Percentiles rank a stretch among this genome's conserved stretches.
Evolutionary conservation across 2,888 invertebrate species (phyloP).

Genomic region (Caenorhabditis zanzibari): DNA sequence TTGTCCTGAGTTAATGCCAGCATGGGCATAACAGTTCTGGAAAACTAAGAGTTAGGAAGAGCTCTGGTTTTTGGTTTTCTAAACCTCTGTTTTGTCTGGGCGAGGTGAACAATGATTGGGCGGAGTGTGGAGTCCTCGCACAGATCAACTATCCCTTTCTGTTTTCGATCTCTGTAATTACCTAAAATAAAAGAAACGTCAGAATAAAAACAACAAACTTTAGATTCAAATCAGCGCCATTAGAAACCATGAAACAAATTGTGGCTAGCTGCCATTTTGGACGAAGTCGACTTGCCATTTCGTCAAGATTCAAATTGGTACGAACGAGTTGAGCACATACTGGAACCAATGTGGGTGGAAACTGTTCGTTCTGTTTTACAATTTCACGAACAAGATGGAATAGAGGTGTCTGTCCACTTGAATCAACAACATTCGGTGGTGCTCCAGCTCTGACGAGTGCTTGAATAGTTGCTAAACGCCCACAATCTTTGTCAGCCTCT

Average conservation of each 20-base stretch:
- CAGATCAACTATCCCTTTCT: conserved; percentile 56
- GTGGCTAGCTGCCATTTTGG: conserved; percentile 74
- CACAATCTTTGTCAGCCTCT: conserved; percentile 66
- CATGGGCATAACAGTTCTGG: conserved; percentile 68
- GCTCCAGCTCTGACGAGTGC: conserved; percentile 65
- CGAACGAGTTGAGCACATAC: conserved; percentile 57
- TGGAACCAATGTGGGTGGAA: conserved; percentile 32
- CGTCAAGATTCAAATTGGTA: conserved; percentile 69
- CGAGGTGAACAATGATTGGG: conserved; percentile 50
- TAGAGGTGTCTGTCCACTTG: conserved; percentile 64
- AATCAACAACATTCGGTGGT: conserved; percentile 57
- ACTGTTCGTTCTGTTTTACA: conserved; percentile 41
- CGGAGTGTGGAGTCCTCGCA: conserved; percentile 54
- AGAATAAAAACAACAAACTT: conserved; percentile 36
- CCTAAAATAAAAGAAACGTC: neutral
- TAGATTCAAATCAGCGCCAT: conserved; percentile 68
- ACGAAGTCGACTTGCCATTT: conserved; percentile 68
- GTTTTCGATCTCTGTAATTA: conserved; percentile 59
- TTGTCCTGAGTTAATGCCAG: conserved; percentile 37
- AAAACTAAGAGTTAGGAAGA: neutral
- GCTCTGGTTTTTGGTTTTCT: no score
- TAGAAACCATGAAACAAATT: conserved; percentile 66
- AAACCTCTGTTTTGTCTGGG: conserved; percentile 49
- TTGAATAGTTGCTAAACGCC: conserved; percentile 68
- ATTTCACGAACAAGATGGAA: conserved; percentile 64